phyloP scores from a whole-genome alignment of 2,797 vertebrate genomes.

The Propithecus perrieri region DNA sequence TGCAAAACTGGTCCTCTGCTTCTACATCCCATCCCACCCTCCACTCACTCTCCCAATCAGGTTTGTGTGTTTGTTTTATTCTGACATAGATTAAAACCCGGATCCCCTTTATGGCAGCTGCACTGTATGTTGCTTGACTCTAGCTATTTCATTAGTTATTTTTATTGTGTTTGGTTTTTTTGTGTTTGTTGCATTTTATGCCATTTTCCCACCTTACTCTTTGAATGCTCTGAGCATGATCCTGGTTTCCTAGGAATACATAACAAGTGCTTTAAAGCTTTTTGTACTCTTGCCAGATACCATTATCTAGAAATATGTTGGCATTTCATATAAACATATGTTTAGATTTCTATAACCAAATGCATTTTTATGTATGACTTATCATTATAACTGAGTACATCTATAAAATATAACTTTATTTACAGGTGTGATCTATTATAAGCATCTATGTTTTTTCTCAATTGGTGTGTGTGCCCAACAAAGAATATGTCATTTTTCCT shows the following conservation, averaged over 20 bases:
- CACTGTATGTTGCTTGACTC: not conserved
- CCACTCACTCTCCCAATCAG: not conserved
- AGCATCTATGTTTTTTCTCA: constrained; percentile 44
- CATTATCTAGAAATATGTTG: constrained; percentile 72
- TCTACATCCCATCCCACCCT: not conserved
- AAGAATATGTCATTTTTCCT: constrained; percentile 51
- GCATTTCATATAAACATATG: constrained; percentile 65
- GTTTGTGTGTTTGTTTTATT: not conserved
- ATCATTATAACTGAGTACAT: constrained; percentile 54
- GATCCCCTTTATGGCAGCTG: not conserved
- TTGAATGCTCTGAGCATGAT: constrained; percentile 29
- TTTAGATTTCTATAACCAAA: constrained; percentile 69
- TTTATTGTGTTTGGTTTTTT: not conserved
- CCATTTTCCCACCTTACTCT: not conserved
- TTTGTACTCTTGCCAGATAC: constrained; percentile 58
- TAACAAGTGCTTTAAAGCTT: constrained; percentile 67
- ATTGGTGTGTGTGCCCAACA: not conserved
- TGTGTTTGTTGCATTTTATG: constrained; percentile 18
- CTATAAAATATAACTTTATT: constrained; percentile 62
- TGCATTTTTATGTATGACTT: constrained; percentile 42
- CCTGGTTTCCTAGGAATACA: constrained; percentile 54
- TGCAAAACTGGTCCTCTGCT: not conserved
- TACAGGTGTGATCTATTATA: constrained; percentile 57
- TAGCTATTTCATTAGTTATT: not conserved
- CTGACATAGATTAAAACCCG: not conserved